phyloP scores from a whole-genome alignment of 2,797 vertebrate genomes.

The Poecilia wingei region DNA sequence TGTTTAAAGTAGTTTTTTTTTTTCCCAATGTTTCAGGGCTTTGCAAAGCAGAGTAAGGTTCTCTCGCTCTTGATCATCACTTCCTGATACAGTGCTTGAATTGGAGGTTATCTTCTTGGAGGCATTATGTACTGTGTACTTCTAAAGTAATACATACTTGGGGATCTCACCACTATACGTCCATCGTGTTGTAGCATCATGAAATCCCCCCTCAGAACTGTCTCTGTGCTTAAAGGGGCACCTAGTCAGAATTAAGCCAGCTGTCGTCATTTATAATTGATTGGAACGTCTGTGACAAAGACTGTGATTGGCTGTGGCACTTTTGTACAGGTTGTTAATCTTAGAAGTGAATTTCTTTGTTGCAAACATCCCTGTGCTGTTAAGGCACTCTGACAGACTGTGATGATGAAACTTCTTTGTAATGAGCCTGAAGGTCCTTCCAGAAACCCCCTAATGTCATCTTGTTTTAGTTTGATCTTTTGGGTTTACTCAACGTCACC shows the following conservation, averaged over 20 bases:
- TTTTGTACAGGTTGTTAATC: slow-evolving; percentile 14
- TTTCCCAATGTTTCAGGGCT: background rate
- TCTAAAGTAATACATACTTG: no score
- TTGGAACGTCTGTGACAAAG: background rate
- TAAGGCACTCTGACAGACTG: slow-evolving; percentile 21
- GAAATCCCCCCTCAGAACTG: background rate
- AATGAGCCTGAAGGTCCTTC: slow-evolving; percentile 19
- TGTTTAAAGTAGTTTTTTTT: background rate
- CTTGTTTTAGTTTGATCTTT: slow-evolving; percentile 6
- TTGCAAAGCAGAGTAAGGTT: background rate
- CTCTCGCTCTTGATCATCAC: background rate
- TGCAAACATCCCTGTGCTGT: slow-evolving; percentile 15
- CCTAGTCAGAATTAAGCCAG: background rate
- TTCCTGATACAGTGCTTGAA: background rate
- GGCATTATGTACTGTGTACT: no score
- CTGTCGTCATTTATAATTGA: background rate
- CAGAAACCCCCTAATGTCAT: background rate
- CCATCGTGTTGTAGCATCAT: background rate
- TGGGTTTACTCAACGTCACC: background rate
- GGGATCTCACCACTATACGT: no score
- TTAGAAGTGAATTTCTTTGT: slow-evolving; percentile 34
- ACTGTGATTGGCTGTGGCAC: slow-evolving; percentile 27
- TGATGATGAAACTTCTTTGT: slow-evolving; percentile 48
- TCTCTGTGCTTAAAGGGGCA: background rate
- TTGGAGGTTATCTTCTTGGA: background rate